Conservation (phyloP, 2,888 invertebrate genomes). For the Kuschelorhynchus macadamiae region DNA sequence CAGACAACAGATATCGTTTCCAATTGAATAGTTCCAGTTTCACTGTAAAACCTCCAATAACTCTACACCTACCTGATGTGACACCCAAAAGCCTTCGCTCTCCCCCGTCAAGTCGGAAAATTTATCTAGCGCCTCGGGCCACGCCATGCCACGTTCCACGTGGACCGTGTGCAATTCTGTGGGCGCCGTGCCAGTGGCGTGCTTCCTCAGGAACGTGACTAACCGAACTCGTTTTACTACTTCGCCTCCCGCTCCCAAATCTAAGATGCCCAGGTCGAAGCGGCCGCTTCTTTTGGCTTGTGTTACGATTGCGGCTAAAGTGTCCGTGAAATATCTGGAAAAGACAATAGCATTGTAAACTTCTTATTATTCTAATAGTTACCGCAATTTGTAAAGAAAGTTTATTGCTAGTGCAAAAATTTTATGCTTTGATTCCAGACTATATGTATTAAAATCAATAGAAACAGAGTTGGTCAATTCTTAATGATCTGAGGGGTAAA, state of each 20-base stretch:
- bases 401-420: too few species aligned
- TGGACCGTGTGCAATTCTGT: slow-evolving; percentile 94
- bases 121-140: slow-evolving; percentile 90
- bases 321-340: slow-evolving; percentile 94
- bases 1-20: too few species aligned
- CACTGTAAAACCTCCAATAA: too few species aligned
- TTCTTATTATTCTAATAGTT: too few species aligned
- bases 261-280: slow-evolving; percentile 89
- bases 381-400: too few species aligned
- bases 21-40: too few species aligned
- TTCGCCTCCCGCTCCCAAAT: slow-evolving; percentile 94
- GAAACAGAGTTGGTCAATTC: too few species aligned
- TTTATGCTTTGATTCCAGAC: too few species aligned
- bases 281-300: slow-evolving; percentile 95
- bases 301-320: slow-evolving; percentile 90
- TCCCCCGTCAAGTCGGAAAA: slow-evolving; percentile 80
- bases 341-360: too few species aligned
- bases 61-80: slow-evolving; percentile 74
- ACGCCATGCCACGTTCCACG: slow-evolving; percentile 92
- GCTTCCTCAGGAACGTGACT: slow-evolving; percentile 87
- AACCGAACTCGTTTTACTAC: slow-evolving; percentile 90
- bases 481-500: too few species aligned
- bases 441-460: too few species aligned
- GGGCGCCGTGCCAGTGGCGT: slow-evolving; percentile 92
- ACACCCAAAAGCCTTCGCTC: slow-evolving; percentile 94